Conservation (phyloP, 37 sponge, comb jelly and placozoan species). For the Agelas oroides region DNA sequence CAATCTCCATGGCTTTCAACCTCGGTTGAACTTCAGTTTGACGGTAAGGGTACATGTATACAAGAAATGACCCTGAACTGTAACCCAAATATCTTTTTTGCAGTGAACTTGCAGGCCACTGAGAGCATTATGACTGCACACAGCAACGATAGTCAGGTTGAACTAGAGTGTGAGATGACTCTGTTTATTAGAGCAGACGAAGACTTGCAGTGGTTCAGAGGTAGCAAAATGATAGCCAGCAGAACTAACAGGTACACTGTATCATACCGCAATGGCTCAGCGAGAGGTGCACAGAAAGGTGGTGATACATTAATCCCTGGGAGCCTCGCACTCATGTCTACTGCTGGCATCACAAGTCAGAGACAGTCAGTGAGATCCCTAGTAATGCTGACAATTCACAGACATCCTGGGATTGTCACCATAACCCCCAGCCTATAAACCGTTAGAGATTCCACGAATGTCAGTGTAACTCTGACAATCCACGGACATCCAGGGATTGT, state of each 20-base stretch:
- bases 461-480: too few relatives aligned
- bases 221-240: not conserved
- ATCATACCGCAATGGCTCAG: not conserved
- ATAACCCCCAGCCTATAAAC: too few relatives aligned
- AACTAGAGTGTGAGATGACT: constrained; percentile 33
- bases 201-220: constrained; percentile 32
- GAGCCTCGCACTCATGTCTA: too few relatives aligned
- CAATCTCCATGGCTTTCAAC: not conserved
- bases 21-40: not conserved
- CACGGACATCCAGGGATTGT: too few relatives aligned
- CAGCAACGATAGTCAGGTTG: not conserved
- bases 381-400: too few relatives aligned
- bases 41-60: not conserved
- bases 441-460: too few relatives aligned
- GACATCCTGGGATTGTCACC: too few relatives aligned
- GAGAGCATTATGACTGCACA: not conserved
- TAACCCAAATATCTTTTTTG: not conserved
- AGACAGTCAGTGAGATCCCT: too few relatives aligned
- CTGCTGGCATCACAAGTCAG: too few relatives aligned
- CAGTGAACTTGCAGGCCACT: not conserved
- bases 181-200: constrained; percentile 16
- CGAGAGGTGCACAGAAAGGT: not conserved
- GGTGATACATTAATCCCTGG: not conserved
- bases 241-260: not conserved
- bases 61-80: not conserved